These are phyloP conservation scores for Aptenodytes patagonicus DNA, from an alignment of 2,113 vertebrate species.

Conservation along the genomic window DNA sequence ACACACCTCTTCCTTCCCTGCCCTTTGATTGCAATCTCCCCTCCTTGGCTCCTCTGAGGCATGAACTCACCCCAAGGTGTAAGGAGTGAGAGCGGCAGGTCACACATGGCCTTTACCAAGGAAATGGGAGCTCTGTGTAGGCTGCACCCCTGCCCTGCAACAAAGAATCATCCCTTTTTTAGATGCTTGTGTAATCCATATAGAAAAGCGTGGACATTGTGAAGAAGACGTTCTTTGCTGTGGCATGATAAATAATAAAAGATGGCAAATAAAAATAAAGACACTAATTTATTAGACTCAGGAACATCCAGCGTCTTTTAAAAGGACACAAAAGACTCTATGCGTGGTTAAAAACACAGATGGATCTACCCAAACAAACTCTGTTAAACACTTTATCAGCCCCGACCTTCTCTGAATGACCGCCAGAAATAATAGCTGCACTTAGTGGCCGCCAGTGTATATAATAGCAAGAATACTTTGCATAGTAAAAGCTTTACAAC, in stretches of 20 bases:
- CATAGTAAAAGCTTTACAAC: conserved; percentile 65
- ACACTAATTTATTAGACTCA: not conserved
- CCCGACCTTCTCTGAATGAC: conserved; percentile 38
- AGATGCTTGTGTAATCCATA: not conserved
- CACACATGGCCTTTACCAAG: not conserved
- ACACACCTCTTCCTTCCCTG: not conserved
- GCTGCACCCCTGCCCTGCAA: not conserved
- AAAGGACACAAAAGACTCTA: conserved; percentile 28
- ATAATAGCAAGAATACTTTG: conserved; percentile 65
- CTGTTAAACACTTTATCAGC: conserved; percentile 58
- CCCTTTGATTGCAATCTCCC: not conserved
- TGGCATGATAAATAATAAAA: not conserved
- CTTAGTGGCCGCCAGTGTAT: conserved; percentile 58
- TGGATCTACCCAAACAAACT: conserved; percentile 61
- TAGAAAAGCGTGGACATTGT: not conserved
- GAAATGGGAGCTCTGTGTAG: not conserved
- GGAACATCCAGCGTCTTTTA: conserved; percentile 10
- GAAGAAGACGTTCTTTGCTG: not conserved
- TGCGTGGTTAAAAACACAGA: conserved; percentile 55
- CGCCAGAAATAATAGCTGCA: conserved; percentile 57
- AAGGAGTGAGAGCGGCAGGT: not conserved
- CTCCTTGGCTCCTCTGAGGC: not conserved
- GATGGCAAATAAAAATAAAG: conserved; percentile 11
- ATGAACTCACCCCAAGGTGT: not conserved
- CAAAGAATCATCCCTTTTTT: not conserved